Conservation (phyloP, 1,140 invertebrate species). For the Galendromus occidentalis region DNA sequence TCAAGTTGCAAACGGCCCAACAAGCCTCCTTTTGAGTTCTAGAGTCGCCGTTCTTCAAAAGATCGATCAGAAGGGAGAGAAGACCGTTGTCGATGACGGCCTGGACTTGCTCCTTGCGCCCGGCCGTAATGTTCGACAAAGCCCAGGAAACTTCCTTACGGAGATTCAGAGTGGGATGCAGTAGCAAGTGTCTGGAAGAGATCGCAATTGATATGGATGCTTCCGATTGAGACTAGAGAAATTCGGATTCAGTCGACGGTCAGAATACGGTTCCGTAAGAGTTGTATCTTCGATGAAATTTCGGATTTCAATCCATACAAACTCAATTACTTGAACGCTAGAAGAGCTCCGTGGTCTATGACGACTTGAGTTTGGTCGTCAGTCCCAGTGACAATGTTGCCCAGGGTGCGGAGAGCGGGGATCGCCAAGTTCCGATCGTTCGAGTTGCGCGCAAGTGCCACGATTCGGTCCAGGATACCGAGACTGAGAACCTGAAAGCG, state of each 20-base stretch:
- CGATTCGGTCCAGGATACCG: conserved; percentile 37
- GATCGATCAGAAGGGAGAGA: conserved; percentile 29
- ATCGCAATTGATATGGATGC: conserved; percentile 23
- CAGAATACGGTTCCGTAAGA: no score
- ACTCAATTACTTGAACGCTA: conserved; percentile 23
- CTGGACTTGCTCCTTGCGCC: conserved; percentile 31
- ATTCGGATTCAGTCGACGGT: no score
- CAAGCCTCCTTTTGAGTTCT: conserved; percentile 56
- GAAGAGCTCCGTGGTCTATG: conserved; percentile 26
- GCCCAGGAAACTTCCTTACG: conserved; percentile 34
- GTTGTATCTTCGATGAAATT: no score
- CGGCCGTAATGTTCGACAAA: conserved; percentile 33
- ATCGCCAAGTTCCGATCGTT: conserved; percentile 40
- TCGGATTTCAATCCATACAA: no score
- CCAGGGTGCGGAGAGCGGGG: conserved; percentile 55
- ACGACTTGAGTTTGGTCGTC: conserved; percentile 34
- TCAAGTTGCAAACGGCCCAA: conserved; percentile 61
- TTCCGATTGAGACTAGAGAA: no score
- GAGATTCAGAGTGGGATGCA: conserved; percentile 21
- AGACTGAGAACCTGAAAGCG: conserved; percentile 53
- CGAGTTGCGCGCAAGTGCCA: not conserved
- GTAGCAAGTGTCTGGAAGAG: conserved; percentile 24
- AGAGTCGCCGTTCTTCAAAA: conserved; percentile 40
- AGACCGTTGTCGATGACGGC: conserved; percentile 32
- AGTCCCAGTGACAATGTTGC: conserved; percentile 40